Base-by-base conservation (phyloP, 2,113 vertebrate species). In the Pungitius pungitius region DNA sequence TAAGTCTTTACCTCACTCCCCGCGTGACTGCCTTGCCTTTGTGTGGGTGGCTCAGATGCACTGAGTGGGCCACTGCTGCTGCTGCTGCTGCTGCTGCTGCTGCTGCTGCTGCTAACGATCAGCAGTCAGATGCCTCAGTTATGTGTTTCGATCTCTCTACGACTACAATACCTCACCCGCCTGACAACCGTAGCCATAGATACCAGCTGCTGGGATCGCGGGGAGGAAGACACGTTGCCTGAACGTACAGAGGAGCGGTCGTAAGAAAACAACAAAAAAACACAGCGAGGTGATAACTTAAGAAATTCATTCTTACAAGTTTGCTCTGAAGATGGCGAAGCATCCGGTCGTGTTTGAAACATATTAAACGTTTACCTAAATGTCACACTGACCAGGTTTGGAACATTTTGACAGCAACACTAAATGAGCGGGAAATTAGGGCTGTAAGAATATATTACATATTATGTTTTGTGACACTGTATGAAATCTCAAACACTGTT, bases 21-120 rank as follows among this genome's bases (percentile, higher is more conserved):
- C 87, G 81, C 80, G 88, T 92, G 90, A 90, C 90, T 89, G 85
- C 86, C 88, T 91, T 86, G 82, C 80, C 86, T 90, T 86, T 89
- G 85, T 90, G 87, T 88, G 87, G 86, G 87, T 81, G 85, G 80
- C 77, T 86, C 84, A 85, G 86, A 90, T 90, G 85, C 84, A 81
- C 82, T 40, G 86, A 89, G 89, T 90, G 84, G 89, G 92, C 81
- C 82, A 82, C 71, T 70, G 84, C 80, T 81, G 82, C 71, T 77
- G 85, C 88, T 75, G 73, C 80, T 81, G 83, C n/a, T 74, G 77
- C 68, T 78, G 79, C 78, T 83, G 74, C 83, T 85, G 74, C 4
- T 81, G 83, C n/a, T 74, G 77, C 68, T 78, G 79, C 78, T 83
- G 74, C 83, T 85, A 85, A 87, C 81, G 43, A 85, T 84, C 85